Percentiles rank a stretch among this genome's conserved stretches.
Evolutionary conservation across 2,113 vertebrate genomes (phyloP).

Genomic region (Aldabrachelys gigantea): DNA sequence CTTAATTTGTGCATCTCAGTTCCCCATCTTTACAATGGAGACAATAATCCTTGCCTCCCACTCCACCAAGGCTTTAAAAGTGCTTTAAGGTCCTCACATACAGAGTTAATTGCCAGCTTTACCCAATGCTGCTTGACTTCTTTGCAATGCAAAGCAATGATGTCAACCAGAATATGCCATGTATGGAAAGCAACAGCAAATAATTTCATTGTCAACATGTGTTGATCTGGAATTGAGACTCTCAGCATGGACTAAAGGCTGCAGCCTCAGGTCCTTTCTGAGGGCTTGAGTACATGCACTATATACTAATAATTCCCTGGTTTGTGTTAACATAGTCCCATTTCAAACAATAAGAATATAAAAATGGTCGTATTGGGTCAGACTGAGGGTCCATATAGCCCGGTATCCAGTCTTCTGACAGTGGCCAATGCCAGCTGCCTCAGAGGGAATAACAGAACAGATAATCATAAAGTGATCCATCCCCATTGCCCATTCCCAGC

Average conservation of each 20-base stretch:
- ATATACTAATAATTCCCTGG: background rate
- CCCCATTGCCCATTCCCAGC: no score
- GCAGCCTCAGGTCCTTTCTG: background rate
- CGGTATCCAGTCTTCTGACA: no score
- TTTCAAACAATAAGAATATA: background rate
- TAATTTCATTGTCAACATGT: background rate
- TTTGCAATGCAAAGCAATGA: background rate
- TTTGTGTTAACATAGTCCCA: background rate
- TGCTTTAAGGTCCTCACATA: background rate
- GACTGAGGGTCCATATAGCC: no score
- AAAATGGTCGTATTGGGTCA: no score
- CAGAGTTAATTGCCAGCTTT: background rate
- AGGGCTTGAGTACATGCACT: background rate
- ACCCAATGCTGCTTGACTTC: background rate
- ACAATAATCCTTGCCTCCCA: background rate
- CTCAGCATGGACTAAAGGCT: background rate
- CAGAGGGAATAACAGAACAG: no score
- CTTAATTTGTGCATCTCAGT: background rate
- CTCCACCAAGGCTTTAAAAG: background rate
- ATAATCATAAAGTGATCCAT: no score
- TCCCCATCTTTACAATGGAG: background rate
- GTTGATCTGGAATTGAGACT: background rate
- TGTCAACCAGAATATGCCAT: background rate
- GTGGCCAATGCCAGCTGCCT: no score
- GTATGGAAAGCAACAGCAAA: background rate